These are phyloP conservation scores for Lasioglossum morio DNA, from an alignment of 2,888 invertebrate species.

Conservation along the genomic window DNA sequence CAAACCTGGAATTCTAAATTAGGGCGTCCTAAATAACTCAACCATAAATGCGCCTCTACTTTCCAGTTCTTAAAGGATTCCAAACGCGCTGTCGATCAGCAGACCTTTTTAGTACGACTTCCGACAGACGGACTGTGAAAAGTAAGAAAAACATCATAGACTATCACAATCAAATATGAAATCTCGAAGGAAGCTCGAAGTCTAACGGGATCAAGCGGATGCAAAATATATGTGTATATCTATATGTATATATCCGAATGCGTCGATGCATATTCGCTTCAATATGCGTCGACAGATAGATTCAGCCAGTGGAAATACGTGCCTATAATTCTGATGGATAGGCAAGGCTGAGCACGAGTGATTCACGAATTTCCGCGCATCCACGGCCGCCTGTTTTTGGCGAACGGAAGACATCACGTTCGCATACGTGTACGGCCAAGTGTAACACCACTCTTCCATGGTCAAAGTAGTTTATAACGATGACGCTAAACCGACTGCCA, in stretches of 20 bases:
- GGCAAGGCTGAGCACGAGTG: conserved; percentile 49
- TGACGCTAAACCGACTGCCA: conserved; percentile 20
- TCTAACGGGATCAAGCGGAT: conserved; percentile 25
- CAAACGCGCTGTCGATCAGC: not conserved
- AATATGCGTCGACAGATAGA: conserved; percentile 58
- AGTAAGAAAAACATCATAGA: not conserved
- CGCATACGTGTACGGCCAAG: conserved; percentile 18
- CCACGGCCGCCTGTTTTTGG: conserved; percentile 38
- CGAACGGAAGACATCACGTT: conserved; percentile 45
- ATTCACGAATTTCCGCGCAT: conserved; percentile 55
- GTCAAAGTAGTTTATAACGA: conserved; percentile 44
- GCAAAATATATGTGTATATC: conserved; percentile 29
- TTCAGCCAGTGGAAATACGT: conserved; percentile 64
- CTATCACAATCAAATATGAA: conserved; percentile 1
- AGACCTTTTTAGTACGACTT: not conserved
- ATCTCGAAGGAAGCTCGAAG: conserved; percentile 22
- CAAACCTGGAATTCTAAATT: not conserved
- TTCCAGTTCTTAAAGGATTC: conserved; percentile 7
- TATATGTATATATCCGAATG: conserved; percentile 18
- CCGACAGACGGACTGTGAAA: not conserved
- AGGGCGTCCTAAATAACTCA: not conserved
- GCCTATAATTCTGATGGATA: conserved; percentile 69
- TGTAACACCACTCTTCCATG: conserved; percentile 27
- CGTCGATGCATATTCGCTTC: conserved; percentile 49
- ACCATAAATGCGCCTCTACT: conserved; percentile 3